Percentiles rank a stretch among this genome's conserved stretches.
These are phyloP conservation scores for Valencia hispanica DNA, from an alignment of 2,797 vertebrate genomes.

Conservation along the genomic window DNA sequence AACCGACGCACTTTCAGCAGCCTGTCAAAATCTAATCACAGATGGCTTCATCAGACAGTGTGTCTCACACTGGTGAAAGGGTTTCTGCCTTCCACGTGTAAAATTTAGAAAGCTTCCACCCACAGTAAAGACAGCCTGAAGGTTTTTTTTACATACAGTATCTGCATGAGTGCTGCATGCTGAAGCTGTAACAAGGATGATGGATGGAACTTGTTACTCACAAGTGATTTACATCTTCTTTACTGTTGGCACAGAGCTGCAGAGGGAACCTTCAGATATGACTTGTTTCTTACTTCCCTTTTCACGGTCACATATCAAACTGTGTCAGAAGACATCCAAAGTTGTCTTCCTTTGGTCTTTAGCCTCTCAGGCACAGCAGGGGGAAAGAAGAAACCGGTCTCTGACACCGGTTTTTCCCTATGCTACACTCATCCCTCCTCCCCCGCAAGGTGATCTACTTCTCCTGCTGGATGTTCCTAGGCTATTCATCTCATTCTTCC, in stretches of 20 bases:
- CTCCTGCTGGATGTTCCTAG: slow-evolving; percentile 63
- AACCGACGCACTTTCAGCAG: slow-evolving; percentile 49
- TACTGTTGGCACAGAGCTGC: slow-evolving; percentile 51
- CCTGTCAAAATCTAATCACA: slow-evolving; percentile 70
- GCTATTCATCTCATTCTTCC: slow-evolving; percentile 61
- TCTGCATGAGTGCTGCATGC: slow-evolving; percentile 45
- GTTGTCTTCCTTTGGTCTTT: slow-evolving; percentile 44
- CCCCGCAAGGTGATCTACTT: slow-evolving; percentile 69
- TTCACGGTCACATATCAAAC: slow-evolving; percentile 44
- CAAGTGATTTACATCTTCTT: slow-evolving; percentile 77
- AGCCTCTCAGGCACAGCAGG: slow-evolving; percentile 44
- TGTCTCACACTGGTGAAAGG: slow-evolving; percentile 52
- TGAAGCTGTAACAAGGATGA: slow-evolving; percentile 64
- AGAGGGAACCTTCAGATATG: slow-evolving; percentile 36
- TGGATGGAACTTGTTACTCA: slow-evolving; percentile 76
- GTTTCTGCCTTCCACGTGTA: slow-evolving; percentile 48
- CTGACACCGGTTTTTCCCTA: slow-evolving; percentile 49
- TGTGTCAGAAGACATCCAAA: slow-evolving; percentile 43
- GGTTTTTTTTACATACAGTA: slow-evolving; percentile 50
- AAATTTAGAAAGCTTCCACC: slow-evolving; percentile 60
- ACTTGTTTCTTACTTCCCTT: slow-evolving; percentile 8
- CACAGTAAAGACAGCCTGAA: slow-evolving; percentile 50
- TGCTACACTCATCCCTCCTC: slow-evolving; percentile 66
- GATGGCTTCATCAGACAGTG: slow-evolving; percentile 63
- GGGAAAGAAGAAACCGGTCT: slow-evolving; percentile 27